Conservation (phyloP, 2,113 vertebrate genomes). For the Canis aureus region DNA sequence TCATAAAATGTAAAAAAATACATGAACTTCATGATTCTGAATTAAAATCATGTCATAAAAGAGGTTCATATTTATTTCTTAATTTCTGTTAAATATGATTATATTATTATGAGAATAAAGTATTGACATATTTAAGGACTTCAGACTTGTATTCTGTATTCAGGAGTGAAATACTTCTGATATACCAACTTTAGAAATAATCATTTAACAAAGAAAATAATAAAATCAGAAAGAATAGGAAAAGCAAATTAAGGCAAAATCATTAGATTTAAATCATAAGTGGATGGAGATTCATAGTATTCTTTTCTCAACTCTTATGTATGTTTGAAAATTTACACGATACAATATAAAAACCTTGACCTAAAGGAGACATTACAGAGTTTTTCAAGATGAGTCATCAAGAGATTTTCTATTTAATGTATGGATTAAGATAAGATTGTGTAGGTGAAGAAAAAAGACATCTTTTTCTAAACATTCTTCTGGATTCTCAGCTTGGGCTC, state of each 20-base stretch:
- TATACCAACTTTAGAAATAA: background rate
- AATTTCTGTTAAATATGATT: background rate
- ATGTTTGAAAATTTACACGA: background rate
- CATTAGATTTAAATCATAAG: background rate
- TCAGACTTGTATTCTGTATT: background rate
- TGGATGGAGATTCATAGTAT: background rate
- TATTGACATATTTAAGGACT: background rate
- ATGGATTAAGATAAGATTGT: background rate
- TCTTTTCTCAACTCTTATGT: background rate
- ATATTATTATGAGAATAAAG: background rate
- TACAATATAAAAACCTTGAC: background rate
- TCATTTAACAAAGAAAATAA: background rate
- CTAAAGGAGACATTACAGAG: background rate
- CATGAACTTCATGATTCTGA: background rate
- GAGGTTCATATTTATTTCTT: background rate
- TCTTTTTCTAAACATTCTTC: background rate
- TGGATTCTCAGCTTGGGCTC: background rate
- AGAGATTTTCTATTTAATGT: conserved; percentile 50
- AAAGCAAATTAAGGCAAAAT: background rate
- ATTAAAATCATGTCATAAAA: background rate
- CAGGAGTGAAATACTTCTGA: background rate
- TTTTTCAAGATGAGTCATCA: background rate
- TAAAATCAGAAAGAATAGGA: background rate
- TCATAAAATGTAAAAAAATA: background rate
- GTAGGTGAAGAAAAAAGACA: background rate